Evolutionary conservation across 2,797 vertebrate species (phyloP), one percentile per base, ranked within the genome.

Genomic region (Chiroxiphia lanceolata): DNA sequence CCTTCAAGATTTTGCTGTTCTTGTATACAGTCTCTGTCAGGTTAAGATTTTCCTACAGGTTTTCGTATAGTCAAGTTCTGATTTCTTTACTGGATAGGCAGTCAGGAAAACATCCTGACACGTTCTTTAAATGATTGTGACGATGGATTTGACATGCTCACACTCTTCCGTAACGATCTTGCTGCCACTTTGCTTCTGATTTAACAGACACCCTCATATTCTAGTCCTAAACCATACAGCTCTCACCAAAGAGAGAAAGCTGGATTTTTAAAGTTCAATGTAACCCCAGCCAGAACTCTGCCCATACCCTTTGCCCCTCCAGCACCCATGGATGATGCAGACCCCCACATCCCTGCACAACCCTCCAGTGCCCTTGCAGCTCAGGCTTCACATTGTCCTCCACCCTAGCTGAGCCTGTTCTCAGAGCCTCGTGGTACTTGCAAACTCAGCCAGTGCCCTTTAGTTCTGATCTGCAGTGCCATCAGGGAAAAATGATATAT

Each of bases 341-440:
- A 77, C 9, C 3, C 45, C 31, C 42, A 31, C 7, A 53, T 44
- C 14, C 34, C 36, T 63, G 11, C 4, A 3, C 18, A 79, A 11
- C 17, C 23, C 27, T 69, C 14, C 34, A 22, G 29, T 33, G 33
- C n/a, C 13, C 45, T 84, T 78, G 50, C 38, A 78, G 47, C 29
- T 78, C 47, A 44, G 57, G 27, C 29, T 68, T 47, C 8, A 15
- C 56, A 44, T 33, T 17, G 18, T 1, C n/a, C 75, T 47, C 40
- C 15, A 7, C 59, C 63, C 86, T 40, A 79, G 33, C 71, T 45
- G 74, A 61, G 15, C 10, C n/a, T 57, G 12, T 60, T 51, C 48
- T 69, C 26, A 4, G 6, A 56, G 36, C n/a, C 13, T 34, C 1
- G 0, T 47, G 57, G 31, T 51, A 29, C 57, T 89, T 0, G 0